phyloP scores from a whole-genome alignment of 2,797 vertebrate species.

The Chelidonichthys spinosus region DNA sequence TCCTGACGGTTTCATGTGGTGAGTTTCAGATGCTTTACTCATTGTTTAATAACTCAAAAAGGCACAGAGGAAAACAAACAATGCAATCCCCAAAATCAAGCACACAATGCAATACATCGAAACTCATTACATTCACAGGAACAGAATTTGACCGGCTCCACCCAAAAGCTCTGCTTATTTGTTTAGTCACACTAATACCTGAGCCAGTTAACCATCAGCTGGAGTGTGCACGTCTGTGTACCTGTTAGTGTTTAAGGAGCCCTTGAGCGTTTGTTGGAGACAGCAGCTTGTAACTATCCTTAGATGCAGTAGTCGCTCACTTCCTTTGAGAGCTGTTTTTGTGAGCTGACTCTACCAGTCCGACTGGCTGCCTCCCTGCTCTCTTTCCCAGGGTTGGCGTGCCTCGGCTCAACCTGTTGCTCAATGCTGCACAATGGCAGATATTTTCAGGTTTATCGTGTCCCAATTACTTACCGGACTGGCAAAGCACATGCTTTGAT shows the following conservation, averaged over 20 bases:
- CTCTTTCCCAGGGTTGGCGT: conserved; percentile 65
- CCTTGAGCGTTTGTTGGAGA: conserved; percentile 8
- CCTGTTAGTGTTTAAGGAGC: conserved; percentile 8
- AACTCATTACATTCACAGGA: conserved; percentile 24
- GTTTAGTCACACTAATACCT: not conserved
- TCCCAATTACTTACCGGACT: conserved; percentile 33
- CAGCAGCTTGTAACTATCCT: conserved; percentile 10
- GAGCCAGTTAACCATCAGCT: not conserved
- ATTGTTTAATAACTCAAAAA: conserved; percentile 13
- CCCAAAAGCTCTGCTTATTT: conserved; percentile 18
- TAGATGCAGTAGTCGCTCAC: conserved; percentile 56
- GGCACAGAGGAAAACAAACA: conserved; percentile 32
- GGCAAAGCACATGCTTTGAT: conserved; percentile 16
- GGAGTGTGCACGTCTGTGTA: not conserved
- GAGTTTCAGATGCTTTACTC: conserved; percentile 30
- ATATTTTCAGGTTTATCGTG: conserved; percentile 58
- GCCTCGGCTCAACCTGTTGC: conserved; percentile 75
- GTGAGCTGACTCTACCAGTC: conserved; percentile 77
- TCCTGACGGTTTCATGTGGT: conserved; percentile 52
- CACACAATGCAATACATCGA: conserved; percentile 32
- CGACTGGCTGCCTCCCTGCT: conserved; percentile 71
- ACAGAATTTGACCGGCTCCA: conserved; percentile 28
- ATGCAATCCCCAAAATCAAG: conserved; percentile 37
- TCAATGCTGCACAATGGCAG: conserved; percentile 41
- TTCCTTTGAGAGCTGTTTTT: conserved; percentile 48